Conservation (phyloP, 2,888 invertebrate genomes). For the Eremobia ochroleuca region DNA sequence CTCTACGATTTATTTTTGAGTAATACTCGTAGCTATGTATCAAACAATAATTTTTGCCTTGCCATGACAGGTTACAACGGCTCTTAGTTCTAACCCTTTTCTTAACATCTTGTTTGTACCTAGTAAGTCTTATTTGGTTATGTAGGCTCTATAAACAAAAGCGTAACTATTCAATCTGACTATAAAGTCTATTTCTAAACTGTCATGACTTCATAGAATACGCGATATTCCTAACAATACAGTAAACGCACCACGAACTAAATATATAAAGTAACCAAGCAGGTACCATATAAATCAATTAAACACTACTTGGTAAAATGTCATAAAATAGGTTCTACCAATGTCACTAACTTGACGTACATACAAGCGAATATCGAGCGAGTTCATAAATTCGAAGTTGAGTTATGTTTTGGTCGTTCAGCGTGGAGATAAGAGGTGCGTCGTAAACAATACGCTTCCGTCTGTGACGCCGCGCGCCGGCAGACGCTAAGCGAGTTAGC, state of each 20-base stretch:
- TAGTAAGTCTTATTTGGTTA: too few relatives aligned
- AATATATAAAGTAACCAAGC: neutral
- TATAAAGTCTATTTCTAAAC: neutral
- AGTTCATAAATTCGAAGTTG: slow-evolving; percentile 53
- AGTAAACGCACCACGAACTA: neutral
- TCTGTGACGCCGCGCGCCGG: slow-evolving; percentile 77
- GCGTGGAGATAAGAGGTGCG: slow-evolving; percentile 67
- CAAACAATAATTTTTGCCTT: too few relatives aligned
- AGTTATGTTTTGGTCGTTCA: slow-evolving; percentile 23
- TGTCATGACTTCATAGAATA: neutral
- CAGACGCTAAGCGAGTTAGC: slow-evolving; percentile 6
- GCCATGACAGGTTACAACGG: too few relatives aligned
- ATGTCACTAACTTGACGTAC: neutral
- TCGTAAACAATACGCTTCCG: slow-evolving; percentile 82
- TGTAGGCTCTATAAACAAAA: neutral
- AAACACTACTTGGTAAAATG: neutral
- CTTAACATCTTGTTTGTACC: too few relatives aligned
- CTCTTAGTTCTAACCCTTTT: too few relatives aligned
- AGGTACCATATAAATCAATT: neutral
- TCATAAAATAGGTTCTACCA: neutral
- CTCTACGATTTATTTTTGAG: too few relatives aligned
- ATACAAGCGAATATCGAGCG: slow-evolving; percentile 19
- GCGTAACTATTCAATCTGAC: neutral
- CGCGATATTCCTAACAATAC: neutral
- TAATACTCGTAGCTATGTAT: too few relatives aligned